Base-by-base conservation (phyloP, 2,888 invertebrate species). In the Incurvaria masculella region DNA sequence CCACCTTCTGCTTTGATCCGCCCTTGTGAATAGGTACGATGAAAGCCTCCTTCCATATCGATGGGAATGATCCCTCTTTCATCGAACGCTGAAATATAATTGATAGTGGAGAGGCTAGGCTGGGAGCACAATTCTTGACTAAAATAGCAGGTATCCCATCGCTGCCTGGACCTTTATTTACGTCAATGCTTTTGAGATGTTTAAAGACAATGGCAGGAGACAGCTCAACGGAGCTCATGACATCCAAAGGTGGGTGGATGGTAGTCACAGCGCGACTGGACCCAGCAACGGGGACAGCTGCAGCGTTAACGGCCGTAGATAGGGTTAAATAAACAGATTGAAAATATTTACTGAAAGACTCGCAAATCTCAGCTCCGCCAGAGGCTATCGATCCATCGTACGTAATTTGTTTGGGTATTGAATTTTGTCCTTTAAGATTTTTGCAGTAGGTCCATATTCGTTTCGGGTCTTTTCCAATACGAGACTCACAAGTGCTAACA, bases 1-100 rank as follows among this genome's bases (percentile, higher is more conserved):
- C 46, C 1, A 49, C 27, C 4, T 18, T 21, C 8, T 41, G 21
- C 39, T 21, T 43, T 10, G 43, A 18, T 8, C 43, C 49, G 14
- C 42, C 21, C 39, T 49, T 49, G 27, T 49, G 46, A n/a, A 49
- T 39, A 20, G 49, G 46, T n/a, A 44, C 46, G 6, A 49, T 42
- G 11, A 42, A 40, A 8, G 46, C 42, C 26, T 42, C 26, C 39
- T 49, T 49, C 49, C 45, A 49, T 20, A 38, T 49, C 1, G 23
- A 16, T 3, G 49, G 49, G 20, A 49, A 46, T 20, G 17, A 8
- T 6, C 43, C 46, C 6, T 21, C 44, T 14, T 26, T 46, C 6
- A n/a, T 19, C 33, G 20, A 27, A 33, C 20, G 38, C 19, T 33
- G 44, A 44, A 27, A 16, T 10, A 33, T 27, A 33, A 33, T 19